A percentile compares a stretch with the other conserved stretches of the same genome.
phyloP scores from a whole-genome alignment of 2,888 invertebrate species.

The Aphodius sticticus region DNA sequence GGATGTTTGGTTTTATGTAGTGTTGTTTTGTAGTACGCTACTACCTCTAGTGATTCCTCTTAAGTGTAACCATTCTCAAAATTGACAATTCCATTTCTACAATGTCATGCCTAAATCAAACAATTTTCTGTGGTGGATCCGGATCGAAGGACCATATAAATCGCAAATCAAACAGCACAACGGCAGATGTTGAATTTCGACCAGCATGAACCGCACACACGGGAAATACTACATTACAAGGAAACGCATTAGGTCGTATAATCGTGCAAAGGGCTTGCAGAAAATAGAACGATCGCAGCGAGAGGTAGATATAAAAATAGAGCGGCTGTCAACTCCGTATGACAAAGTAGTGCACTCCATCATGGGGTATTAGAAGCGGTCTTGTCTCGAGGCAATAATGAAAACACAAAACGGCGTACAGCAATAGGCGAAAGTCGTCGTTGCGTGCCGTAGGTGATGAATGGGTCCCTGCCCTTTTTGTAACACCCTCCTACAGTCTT shows the following conservation, averaged over 20 bases:
- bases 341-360: neutral
- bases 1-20: too few relatives aligned
- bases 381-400: neutral
- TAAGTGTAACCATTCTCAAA: too few relatives aligned
- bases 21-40: too few relatives aligned
- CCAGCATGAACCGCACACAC: neutral
- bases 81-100: too few relatives aligned
- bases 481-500: slow-evolving; percentile 8
- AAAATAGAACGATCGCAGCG: neutral
- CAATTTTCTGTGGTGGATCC: too few relatives aligned
- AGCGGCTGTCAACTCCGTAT: neutral
- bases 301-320: slow-evolving; percentile 4
- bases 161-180: too few relatives aligned
- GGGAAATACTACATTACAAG: neutral
- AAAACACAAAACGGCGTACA: neutral
- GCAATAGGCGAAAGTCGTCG: neutral
- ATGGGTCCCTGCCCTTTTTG: slow-evolving; percentile 13
- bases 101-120: too few relatives aligned
- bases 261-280: neutral
- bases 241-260: neutral
- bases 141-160: too few relatives aligned
- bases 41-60: too few relatives aligned
- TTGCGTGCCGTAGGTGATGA: neutral
- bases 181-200: neutral
- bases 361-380: neutral